Evolutionary conservation across 2,113 vertebrate species (phyloP), one percentile per base, ranked within the genome.

Genomic region (Turdus rufiventris): DNA sequence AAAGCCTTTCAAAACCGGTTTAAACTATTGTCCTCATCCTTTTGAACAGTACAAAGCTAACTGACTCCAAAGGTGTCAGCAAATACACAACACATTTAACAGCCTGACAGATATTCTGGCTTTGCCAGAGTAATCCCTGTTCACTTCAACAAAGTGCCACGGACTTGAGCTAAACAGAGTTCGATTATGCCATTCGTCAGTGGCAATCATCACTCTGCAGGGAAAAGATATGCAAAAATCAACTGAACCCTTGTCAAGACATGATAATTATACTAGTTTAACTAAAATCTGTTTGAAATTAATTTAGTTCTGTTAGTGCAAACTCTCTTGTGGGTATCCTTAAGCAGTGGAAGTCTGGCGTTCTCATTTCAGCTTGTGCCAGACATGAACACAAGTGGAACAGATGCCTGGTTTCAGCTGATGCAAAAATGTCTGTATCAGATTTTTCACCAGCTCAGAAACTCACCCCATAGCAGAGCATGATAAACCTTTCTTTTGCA

Each of bases 211-310:
- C 38, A 24, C 67, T 91, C 76, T 53, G 45, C 43, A 71, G 83
- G 73, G 86, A 89, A 72, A 76, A 81, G 42, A 79, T 28, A 65
- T 0, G 25, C n/a, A 89, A 82, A 89, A 92, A 57, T 38, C 66
- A 77, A 85, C 54, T 10, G 60, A 81, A 80, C 47, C 48, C 68
- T 56, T 92, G 74, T 93, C 79, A 70, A 81, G 79, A 54, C 43
- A 51, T 51, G 43, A 54, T 92, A 86, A 93, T 86, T 86, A 54
- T 42, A 84, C 65, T 90, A 84, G 75, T 86, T 96, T 74, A 91
- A 93, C 76, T 80, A 85, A 92, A 91, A 89, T 61, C 74, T 75
- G 54, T 72, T 94, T 42, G 70, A 94, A 95, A 89, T 84, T 88
- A 87, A 89, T 87, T 76, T 82, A 70, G 42, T 86, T 90, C 43